Base-by-base conservation (phyloP, 2,888 invertebrate species). In the Himalopsyche kuldschensis region DNA sequence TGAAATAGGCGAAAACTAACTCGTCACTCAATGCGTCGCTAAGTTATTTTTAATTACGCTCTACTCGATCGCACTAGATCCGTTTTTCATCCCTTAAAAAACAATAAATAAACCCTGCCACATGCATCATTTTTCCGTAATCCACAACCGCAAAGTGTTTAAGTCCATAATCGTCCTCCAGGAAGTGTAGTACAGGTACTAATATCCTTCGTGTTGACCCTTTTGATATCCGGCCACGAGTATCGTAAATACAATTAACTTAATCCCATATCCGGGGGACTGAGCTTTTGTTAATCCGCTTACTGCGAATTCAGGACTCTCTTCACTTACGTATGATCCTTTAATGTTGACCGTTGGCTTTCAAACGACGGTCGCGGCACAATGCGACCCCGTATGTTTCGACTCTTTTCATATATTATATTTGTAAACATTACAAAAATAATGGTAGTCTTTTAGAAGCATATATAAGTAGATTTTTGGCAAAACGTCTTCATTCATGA, bases 211-310 rank as follows among this genome's bases (percentile, higher is more conserved):
- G 77, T 83, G 79, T 76, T 83, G 83, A 83, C 84, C 81, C 81
- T 81, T 47, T 81, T 55, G 55, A 55, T 55, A 79, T 77, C 78
- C 81, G 55, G 75, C 75, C 69, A 83, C 83, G 78, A 69, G 80
- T 78, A 78, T 63, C 83, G 79, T 85, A 85, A 85, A 85, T 85
- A 85, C 85, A 85, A 85, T 85, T 85, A 85, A 81, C 77, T 63
- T 85, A 85, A 85, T 81, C 85, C 81, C 75, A 63, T 55, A 55
- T 32, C 85, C 81, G 69, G 78, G 10, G 81, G 31, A 30, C 69
- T 79, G 78, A 48, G 75, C 63, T 77, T 75, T 75, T 76, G 82
- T 35, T 84, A 84, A 84, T 84, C 82, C 84, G 81, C 84, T 82
- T 84, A 84, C 77, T 63, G 81, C 48, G 79, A 81, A 55, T 41